Evolutionary conservation across 1,140 invertebrate species (phyloP), one percentile per base, ranked within the genome.

Genomic region (Oscheius sp.): DNA sequence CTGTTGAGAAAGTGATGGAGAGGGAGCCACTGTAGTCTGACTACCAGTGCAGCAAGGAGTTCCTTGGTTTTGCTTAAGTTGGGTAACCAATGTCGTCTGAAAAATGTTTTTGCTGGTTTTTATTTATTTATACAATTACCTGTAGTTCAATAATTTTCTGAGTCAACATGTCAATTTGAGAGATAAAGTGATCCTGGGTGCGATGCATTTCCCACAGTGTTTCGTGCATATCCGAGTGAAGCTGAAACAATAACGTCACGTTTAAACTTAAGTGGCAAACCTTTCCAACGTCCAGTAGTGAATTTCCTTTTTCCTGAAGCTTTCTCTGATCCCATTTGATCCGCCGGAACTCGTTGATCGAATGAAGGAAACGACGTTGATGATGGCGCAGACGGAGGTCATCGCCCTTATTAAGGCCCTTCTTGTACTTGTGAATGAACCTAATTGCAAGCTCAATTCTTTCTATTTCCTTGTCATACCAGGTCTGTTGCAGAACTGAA

Each of bases 401-500:
- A 59, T 83, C 83, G 15, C 83, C 83, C 58, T 84, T 84, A 42
- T 80, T 71, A 3, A 65, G 64, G 31, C 67, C 66, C 31, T 69
- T 77, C 36, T 83, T 81, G 74, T 84, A 83, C 61, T 82, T 83
- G 52, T 83, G 82, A 61, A 83, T 83, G 45, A 83, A 83, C 80
- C 79, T 80, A 61, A n/a, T 36, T 69, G 46, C 46, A 3, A 32
- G 29, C 46, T 62, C 75, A 52, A 35, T 49, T 49, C 23, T 55
- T 35, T 59, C 15, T 1, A 29, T 62, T 20, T 15, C 45, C 10
- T 3, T 4, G 1, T 13, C 2, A 68, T 55, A 80, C 87, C 87
- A 88, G 0, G 87, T 88, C 76, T 88, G 87, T 66, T 88, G 75
- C 38, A 88, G 73, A 13, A 88, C 88, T 73, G 86, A 87, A 23